These are phyloP conservation scores for Tipula vernalis DNA, from an alignment of 2,888 invertebrate species.

Conservation along the genomic window DNA sequence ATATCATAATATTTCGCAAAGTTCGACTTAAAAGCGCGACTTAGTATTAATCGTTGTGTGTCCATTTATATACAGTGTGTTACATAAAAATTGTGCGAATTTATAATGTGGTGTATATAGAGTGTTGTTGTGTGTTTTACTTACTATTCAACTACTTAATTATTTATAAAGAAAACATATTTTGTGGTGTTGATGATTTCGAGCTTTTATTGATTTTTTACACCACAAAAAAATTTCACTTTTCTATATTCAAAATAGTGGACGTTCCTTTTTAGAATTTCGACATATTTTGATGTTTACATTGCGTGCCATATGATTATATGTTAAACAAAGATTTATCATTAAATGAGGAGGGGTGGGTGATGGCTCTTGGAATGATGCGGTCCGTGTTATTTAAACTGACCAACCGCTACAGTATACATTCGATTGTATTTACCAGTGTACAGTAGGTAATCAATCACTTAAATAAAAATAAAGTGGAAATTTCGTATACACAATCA, in stretches of 20 bases:
- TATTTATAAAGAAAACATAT: neutral
- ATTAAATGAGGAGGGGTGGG: neutral
- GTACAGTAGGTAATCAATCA: neutral
- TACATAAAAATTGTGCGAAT: neutral
- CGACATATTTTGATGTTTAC: neutral
- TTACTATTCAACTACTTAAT: neutral
- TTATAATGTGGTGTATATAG: neutral
- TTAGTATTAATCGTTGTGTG: neutral
- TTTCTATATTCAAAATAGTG: neutral
- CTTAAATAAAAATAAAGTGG: neutral
- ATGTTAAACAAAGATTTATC: neutral
- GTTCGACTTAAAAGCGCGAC: neutral
- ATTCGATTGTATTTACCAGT: neutral
- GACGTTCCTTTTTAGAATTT: neutral
- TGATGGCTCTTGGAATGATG: neutral
- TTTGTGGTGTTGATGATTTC: neutral
- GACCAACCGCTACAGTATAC: neutral
- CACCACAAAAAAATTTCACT: neutral
- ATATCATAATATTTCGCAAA: neutral
- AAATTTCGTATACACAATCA: neutral
- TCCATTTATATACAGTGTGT: neutral
- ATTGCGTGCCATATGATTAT: neutral
- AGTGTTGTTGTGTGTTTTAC: neutral
- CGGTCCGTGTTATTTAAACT: neutral
- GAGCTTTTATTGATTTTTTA: neutral